Evolutionary conservation across 2,888 invertebrate species (phyloP), one percentile per base, ranked within the genome.

Genomic region (Tromatobia lineatoria): DNA sequence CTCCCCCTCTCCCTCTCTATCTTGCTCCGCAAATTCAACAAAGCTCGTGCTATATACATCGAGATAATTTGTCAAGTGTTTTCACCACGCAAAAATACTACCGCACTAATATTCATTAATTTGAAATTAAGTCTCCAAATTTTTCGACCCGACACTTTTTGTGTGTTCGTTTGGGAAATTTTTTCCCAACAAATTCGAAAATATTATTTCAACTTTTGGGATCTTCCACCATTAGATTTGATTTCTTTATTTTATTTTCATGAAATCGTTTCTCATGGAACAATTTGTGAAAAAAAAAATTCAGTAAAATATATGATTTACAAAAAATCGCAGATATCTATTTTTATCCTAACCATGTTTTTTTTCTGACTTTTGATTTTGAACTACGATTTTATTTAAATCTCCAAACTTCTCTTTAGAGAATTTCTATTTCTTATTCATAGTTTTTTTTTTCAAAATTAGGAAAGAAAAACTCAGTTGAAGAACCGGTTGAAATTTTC

Each of bases 91-190:
- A 77, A 52, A 50, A 57, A 50, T 75, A 75, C 73, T 61, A 77
- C 52, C 78, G 64, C 38, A 82, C 59, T 57, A 88, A 83, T 83
- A 85, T 66, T 85, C 84, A 90, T 90, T 91, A 90, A 90, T 90
- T 87, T 79, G 71, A 89, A 89, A 89, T 91, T 91, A 88, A 88
- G 86, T 75, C 86, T 71, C 80, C 79, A 81, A 90, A 87, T 90
- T 86, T 85, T 75, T 73, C 69, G 75, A 52, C 70, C 64, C 74
- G 38, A 52, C 34, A n/a, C 15, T 18, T 34, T 29, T 52, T 8
- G 8, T 15, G n/a, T 10, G 15, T 59, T 57, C 61, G 13, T 25
- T 47, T 38, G 0, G 25, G 13, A 71, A 64, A 76, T 38, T 71
- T 76, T 66, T 34, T 7, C 45, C 10, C 45, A 66, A 45, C 18